Base-by-base conservation (phyloP, 2,113 vertebrate genomes). In the Rhea pennata region DNA sequence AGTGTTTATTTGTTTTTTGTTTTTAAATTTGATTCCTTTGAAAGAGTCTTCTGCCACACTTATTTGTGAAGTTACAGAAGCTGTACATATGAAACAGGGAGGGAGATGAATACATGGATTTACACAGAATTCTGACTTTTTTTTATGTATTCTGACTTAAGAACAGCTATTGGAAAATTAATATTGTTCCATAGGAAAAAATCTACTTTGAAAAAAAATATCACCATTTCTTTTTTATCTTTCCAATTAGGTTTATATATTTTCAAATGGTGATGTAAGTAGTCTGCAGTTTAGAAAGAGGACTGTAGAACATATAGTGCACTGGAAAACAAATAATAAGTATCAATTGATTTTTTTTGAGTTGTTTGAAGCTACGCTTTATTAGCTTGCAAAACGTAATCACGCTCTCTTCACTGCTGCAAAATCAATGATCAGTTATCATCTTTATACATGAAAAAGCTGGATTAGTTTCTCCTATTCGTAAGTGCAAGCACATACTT, bases 321-420 rank as follows among this genome's bases (percentile, higher is more conserved):
- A 36, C 31, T 71, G 54, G 51, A 61, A 96, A 96, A 81, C 19
- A 85, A 85, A 87, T 33, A 94, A 88, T 87, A 96, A 87, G 77
- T 80, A 88, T 7, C 0, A 72, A 81, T 59, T 23, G 12, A 73
- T 50, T 84, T 78, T 77, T 58, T 94, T 76, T 51, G 40, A 84
- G 6, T 67, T 78, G n/a, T 31, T 90, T 86, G 53, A 86, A 92
- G 42, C 4, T 67, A 44, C 56, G 75, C 8, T 66, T 91, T 87
- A 75, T 93, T 84, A 82, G 16, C 59, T 96, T 73, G 71, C 26
- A 88, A 73, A 92, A 88, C 3, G 0, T 79, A 92, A 96, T 84
- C 86, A 88, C 70, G n/a, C 92, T 93, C 79, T 67, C 21, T 78
- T 42, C 69, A 83, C 33, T 88, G 65, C 51, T 88, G 20, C 42